A percentile compares a stretch with the other conserved stretches of the same genome.
phyloP scores from a whole-genome alignment of 2,113 vertebrate genomes.

The Chaetodon auriga region DNA sequence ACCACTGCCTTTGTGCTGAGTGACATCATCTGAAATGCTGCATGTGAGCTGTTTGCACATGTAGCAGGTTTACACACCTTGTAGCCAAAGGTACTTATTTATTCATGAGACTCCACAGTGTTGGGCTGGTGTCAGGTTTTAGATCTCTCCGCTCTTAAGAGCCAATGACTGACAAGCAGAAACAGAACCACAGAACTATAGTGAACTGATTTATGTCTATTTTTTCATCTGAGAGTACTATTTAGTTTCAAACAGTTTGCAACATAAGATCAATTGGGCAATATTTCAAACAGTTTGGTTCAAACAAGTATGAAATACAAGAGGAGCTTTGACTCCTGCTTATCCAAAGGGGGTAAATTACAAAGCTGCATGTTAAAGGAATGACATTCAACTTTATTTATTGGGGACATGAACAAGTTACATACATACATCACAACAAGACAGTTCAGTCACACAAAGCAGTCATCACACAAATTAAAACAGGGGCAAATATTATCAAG shows the following conservation, averaged over 20 bases:
- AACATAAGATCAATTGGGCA: not conserved
- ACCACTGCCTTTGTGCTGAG: not conserved
- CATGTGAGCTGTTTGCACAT: not conserved
- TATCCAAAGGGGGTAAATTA: not conserved
- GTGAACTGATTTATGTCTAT: not conserved
- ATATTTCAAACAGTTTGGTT: not conserved
- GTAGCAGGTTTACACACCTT: conserved; percentile 8
- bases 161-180: not conserved
- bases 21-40: not conserved
- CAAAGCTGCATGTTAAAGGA: not conserved
- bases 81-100: not conserved
- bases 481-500: not conserved
- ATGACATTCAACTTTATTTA: not conserved
- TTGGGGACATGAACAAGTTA: no score
- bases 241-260: not conserved
- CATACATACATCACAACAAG: not conserved
- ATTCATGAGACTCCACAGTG: not conserved
- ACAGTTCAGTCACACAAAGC: not conserved
- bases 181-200: not conserved
- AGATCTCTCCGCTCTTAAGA: not conserved
- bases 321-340: not conserved
- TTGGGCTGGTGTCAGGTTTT: not conserved
- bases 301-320: not conserved
- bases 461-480: not conserved
- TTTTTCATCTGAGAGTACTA: not conserved